Conservation (phyloP, 2,113 vertebrate species). For the Falco punctatus region DNA sequence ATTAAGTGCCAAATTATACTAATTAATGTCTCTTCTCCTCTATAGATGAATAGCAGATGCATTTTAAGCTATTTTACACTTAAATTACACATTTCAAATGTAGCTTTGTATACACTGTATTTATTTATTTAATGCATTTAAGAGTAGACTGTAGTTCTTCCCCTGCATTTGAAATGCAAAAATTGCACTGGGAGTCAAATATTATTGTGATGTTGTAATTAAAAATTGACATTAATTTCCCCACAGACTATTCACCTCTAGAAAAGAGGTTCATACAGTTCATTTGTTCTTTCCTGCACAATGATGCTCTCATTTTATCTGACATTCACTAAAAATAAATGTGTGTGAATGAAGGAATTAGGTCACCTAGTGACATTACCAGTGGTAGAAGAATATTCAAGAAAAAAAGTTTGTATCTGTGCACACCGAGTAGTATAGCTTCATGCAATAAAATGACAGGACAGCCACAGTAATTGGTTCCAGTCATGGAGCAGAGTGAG, state of each 20-base stretch:
- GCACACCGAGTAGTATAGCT: neutral
- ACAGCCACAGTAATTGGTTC: neutral
- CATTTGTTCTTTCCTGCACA: constrained; percentile 53
- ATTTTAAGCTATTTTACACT: constrained; percentile 52
- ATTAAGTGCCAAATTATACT: constrained; percentile 54
- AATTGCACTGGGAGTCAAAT: constrained; percentile 23
- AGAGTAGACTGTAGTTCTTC: neutral
- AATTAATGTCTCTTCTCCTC: constrained; percentile 58
- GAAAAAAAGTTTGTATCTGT: neutral
- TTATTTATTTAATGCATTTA: constrained; percentile 52
- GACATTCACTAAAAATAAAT: constrained; percentile 80
- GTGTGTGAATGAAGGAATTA: constrained; percentile 77
- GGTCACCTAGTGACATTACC: constrained; percentile 76
- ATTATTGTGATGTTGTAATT: constrained; percentile 34
- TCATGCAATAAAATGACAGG: neutral
- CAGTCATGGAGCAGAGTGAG: neutral
- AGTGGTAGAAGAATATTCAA: constrained; percentile 54
- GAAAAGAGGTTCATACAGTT: constrained; percentile 33
- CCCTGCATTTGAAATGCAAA: constrained; percentile 39
- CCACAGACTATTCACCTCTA: constrained; percentile 26
- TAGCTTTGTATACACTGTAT: constrained; percentile 41
- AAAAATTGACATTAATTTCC: constrained; percentile 49
- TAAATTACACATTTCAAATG: constrained; percentile 52
- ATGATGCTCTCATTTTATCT: constrained; percentile 69
- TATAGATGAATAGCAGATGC: constrained; percentile 19